Percentiles rank a stretch among this genome's conserved stretches.
phyloP scores from a whole-genome alignment of 2,888 invertebrate genomes.

The Tiphia femorata region DNA sequence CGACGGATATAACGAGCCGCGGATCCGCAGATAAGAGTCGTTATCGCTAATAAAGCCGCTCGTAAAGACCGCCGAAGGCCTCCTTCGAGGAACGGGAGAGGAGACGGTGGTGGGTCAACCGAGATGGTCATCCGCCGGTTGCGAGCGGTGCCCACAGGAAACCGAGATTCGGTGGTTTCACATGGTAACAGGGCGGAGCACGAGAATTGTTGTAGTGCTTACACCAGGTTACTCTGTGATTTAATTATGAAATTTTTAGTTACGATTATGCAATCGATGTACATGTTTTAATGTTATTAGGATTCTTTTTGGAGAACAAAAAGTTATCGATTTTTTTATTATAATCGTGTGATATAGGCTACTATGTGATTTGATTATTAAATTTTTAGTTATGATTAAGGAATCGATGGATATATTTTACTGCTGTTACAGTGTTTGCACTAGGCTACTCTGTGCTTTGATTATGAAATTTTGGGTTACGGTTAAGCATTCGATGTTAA shows the following conservation, averaged over 20 bases:
- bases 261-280: too few species aligned
- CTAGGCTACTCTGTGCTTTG: too few species aligned
- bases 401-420: too few species aligned
- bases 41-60: conserved; percentile 57
- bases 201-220: conserved; percentile 8
- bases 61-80: conserved; percentile 48
- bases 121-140: conserved; percentile 1
- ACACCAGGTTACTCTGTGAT: too few species aligned
- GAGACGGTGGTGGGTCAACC: conserved; percentile 6
- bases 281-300: too few species aligned
- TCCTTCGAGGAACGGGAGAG: conserved; percentile 27
- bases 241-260: conserved; percentile 11
- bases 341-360: not conserved
- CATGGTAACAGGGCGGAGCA: conserved; percentile 18
- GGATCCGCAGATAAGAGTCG: conserved; percentile 54
- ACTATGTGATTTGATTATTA: too few species aligned
- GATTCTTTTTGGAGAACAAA: too few species aligned
- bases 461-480: conserved; percentile 10
- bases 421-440: too few species aligned
- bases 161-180: not conserved
- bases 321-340: too few species aligned
- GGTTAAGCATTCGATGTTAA: too few species aligned
- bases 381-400: too few species aligned
- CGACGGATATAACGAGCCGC: conserved; percentile 46
- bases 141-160: not conserved